These are phyloP conservation scores for Rhingia campestris DNA, from an alignment of 2,888 invertebrate species.

Conservation along the genomic window DNA sequence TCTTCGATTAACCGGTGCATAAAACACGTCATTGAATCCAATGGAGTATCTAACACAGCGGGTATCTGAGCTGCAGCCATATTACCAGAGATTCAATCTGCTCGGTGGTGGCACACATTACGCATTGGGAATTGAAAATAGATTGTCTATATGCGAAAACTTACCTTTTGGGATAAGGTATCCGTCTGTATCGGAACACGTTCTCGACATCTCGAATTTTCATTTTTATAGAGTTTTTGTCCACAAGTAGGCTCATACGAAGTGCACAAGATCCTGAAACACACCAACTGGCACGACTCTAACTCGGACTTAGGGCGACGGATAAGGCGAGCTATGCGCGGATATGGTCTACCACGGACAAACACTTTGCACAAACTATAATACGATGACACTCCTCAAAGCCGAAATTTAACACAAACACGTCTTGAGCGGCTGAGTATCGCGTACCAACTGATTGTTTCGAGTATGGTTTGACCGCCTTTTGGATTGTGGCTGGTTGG, in stretches of 20 bases:
- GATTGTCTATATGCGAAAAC: slow-evolving; percentile 64
- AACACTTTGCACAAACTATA: slow-evolving; percentile 37
- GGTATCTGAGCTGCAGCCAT: slow-evolving; percentile 3
- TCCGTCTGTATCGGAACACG: slow-evolving; percentile 81
- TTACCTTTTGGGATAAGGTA: slow-evolving; percentile 83
- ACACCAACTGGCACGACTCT: slow-evolving; percentile 52
- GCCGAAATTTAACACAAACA: slow-evolving; percentile 56
- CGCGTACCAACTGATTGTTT: slow-evolving; percentile 82
- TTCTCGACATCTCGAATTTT: slow-evolving; percentile 82
- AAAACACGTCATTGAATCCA: slow-evolving; percentile 48
- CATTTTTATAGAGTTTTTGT: slow-evolving; percentile 79
- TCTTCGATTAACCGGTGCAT: slow-evolving; percentile 65
- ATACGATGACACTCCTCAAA: slow-evolving; percentile 15
- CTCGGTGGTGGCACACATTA: slow-evolving; percentile 33
- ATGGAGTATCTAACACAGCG: slow-evolving; percentile 29
- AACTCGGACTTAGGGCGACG: slow-evolving; percentile 20
- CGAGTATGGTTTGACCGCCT: slow-evolving; percentile 78
- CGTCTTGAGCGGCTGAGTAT: slow-evolving; percentile 81
- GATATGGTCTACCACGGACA: slow-evolving; percentile 14
- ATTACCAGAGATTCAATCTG: slow-evolving; percentile 4
- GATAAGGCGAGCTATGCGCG: slow-evolving; percentile 19
- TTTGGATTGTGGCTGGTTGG: slow-evolving; percentile 76
- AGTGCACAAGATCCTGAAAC: slow-evolving; percentile 40
- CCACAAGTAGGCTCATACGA: slow-evolving; percentile 76
- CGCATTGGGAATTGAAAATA: slow-evolving; percentile 15